Percentiles rank a stretch among this genome's conserved stretches.
These are phyloP conservation scores for Dicrostonyx torquatus DNA, from an alignment of 2,797 vertebrate genomes.

Conservation along the genomic window DNA sequence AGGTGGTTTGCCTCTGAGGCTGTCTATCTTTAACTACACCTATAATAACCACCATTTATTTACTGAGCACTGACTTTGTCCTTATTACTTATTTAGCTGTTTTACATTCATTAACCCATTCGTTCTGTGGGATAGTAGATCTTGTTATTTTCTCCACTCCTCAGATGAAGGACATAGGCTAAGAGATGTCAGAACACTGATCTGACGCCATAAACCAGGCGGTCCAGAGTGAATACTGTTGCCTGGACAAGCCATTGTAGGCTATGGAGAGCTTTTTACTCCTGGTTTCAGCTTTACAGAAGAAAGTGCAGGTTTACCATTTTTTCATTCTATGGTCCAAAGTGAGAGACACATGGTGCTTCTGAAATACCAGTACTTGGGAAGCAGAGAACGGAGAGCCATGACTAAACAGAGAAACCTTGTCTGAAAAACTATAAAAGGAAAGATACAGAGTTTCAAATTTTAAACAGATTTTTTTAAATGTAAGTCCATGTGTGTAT, in stretches of 20 bases:
- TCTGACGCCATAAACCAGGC: neutral
- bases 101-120: constrained; percentile 18
- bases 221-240: neutral
- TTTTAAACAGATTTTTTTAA: neutral
- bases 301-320: neutral
- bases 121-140: neutral
- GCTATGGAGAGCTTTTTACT: neutral
- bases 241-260: neutral
- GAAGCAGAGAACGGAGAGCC: neutral
- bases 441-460: neutral
- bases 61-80: neutral
- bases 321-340: neutral
- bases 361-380: neutral
- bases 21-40: neutral
- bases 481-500: neutral
- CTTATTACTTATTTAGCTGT: neutral
- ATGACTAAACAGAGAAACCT: neutral
- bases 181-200: constrained; percentile 21
- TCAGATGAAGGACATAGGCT: neutral
- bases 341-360: neutral
- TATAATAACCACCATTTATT: neutral
- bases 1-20: neutral
- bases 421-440: neutral
- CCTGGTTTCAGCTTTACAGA: neutral
- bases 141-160: neutral